Conservation (phyloP, 2,113 vertebrate genomes). For the Protobothrops flavoviridis region DNA sequence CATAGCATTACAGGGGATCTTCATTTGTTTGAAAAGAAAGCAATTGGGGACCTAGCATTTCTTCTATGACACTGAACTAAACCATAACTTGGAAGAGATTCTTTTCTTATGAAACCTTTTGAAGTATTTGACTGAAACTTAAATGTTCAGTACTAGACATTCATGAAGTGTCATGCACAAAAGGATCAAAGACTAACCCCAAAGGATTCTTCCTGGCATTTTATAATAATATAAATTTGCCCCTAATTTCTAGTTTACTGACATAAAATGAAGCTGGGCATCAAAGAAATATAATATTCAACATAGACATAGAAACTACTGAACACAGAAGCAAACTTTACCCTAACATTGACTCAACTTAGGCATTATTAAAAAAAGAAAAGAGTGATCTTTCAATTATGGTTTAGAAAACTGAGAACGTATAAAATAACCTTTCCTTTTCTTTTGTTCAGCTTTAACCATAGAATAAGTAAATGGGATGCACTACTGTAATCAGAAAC, state of each 20-base stretch:
- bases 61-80: not conserved
- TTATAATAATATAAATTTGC: not conserved
- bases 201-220: not conserved
- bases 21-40: not conserved
- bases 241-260: not conserved
- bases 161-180: not conserved
- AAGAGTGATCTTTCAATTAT: not conserved
- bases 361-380: not conserved
- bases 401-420: not conserved
- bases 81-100: not conserved
- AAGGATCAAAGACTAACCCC: fast-evolving
- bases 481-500: not conserved
- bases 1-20: not conserved
- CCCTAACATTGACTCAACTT: not conserved
- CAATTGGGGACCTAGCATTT: not conserved
- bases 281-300: not conserved
- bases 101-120: not conserved
- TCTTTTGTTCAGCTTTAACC: not conserved
- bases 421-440: not conserved
- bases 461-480: not conserved
- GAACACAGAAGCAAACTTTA: not conserved
- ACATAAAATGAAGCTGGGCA: not conserved
- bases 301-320: not conserved
- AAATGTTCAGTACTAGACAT: not conserved
- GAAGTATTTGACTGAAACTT: not conserved